phyloP scores from a whole-genome alignment of 2,113 vertebrate genomes.

The Manacus vitellinus region DNA sequence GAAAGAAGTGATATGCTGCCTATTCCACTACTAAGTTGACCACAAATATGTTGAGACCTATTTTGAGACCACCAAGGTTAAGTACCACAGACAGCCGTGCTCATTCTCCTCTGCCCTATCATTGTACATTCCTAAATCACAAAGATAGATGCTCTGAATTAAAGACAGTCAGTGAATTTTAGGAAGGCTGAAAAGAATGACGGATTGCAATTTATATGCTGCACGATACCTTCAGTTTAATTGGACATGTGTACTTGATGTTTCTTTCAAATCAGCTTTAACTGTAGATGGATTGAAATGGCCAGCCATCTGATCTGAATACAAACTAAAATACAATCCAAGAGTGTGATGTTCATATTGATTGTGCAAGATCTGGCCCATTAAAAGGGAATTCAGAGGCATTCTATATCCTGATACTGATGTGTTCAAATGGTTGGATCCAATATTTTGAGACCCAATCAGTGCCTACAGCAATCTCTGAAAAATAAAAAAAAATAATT shows the following conservation, averaged over 20 bases:
- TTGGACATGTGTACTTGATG: constrained; percentile 9
- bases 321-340: neutral
- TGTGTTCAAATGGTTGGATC: neutral
- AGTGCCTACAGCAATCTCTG: neutral
- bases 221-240: neutral
- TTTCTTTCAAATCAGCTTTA: constrained; percentile 23
- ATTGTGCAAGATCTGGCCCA: neutral
- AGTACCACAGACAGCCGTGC: neutral
- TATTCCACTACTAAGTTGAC: neutral
- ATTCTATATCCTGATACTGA: neutral
- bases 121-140: neutral
- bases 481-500: neutral
- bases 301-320: neutral
- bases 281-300: neutral
- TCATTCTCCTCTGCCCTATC: neutral
- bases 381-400: neutral
- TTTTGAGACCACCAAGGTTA: neutral
- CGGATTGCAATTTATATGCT: constrained; percentile 18
- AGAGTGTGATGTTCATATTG: neutral
- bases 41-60: neutral
- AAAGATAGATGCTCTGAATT: neutral
- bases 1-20: neutral
- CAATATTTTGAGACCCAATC: neutral
- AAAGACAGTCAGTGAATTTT: neutral
- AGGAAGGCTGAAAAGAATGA: neutral